These are phyloP conservation scores for Polymixis lichenea DNA, from an alignment of 2,888 invertebrate genomes.

Conservation along the genomic window DNA sequence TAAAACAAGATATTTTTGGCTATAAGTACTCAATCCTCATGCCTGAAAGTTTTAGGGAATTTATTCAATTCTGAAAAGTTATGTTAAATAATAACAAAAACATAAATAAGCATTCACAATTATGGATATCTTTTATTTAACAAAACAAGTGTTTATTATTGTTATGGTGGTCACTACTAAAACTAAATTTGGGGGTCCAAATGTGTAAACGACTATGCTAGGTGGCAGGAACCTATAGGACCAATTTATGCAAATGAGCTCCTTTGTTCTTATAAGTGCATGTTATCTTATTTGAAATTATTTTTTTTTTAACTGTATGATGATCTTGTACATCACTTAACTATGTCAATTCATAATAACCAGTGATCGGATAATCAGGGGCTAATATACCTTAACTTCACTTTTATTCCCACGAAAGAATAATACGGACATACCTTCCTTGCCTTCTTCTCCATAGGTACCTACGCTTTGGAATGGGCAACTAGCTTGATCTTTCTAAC, in stretches of 20 bases:
- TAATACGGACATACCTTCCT: too few relatives aligned
- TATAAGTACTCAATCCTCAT: background rate
- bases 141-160: background rate
- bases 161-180: background rate
- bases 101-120: background rate
- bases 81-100: background rate
- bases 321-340: slow-evolving; percentile 11
- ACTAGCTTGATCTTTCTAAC: too few relatives aligned
- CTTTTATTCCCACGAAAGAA: too few relatives aligned
- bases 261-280: background rate
- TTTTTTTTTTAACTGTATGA: slow-evolving; percentile 15
- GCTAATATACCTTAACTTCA: too few relatives aligned
- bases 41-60: background rate
- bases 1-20: background rate
- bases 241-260: background rate
- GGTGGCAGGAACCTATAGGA: background rate
- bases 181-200: background rate
- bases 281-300: background rate
- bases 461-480: too few relatives aligned
- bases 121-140: background rate
- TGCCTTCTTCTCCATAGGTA: too few relatives aligned
- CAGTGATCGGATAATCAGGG: too few relatives aligned
- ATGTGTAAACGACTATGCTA: background rate
- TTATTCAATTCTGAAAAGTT: background rate
- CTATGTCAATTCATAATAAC: too few relatives aligned